These are phyloP conservation scores for Saccopteryx leptura DNA, from an alignment of 2,113 vertebrate genomes.

Conservation along the genomic window DNA sequence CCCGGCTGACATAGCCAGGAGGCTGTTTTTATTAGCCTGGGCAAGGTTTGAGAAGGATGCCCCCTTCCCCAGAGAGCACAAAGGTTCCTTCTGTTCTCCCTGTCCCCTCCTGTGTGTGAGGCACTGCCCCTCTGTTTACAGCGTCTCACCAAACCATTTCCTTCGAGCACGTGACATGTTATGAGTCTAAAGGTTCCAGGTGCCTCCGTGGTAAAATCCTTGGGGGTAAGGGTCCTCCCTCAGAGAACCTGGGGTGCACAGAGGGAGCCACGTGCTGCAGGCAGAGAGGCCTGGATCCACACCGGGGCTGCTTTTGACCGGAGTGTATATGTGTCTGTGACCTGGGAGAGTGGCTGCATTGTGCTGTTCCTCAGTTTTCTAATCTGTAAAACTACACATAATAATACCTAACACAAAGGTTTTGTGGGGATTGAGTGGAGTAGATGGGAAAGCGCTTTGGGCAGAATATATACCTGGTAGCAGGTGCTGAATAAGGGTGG, in stretches of 20 bases:
- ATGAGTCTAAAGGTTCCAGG: not conserved
- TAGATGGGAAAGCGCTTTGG: not conserved
- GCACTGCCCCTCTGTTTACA: not conserved
- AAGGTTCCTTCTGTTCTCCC: not conserved
- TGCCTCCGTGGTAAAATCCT: not conserved
- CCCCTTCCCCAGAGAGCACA: not conserved
- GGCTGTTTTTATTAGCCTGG: not conserved
- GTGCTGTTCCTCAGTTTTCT: not conserved
- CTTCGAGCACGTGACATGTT: not conserved
- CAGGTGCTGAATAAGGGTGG: not conserved
- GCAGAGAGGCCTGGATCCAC: not conserved
- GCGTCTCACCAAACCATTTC: not conserved
- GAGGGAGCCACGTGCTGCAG: not conserved
- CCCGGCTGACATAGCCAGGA: too few species aligned
- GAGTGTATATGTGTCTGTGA: not conserved
- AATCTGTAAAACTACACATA: not conserved
- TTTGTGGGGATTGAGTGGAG: not conserved
- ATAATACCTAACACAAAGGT: not conserved
- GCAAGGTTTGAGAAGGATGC: not conserved
- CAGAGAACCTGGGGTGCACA: not conserved
- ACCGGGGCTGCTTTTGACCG: not conserved
- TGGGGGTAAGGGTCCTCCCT: not conserved
- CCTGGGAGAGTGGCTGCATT: not conserved
- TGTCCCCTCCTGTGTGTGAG: not conserved
- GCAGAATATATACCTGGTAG: not conserved